phyloP scores from a whole-genome alignment of 2,113 vertebrate genomes.

The Dasyprocta punctata region DNA sequence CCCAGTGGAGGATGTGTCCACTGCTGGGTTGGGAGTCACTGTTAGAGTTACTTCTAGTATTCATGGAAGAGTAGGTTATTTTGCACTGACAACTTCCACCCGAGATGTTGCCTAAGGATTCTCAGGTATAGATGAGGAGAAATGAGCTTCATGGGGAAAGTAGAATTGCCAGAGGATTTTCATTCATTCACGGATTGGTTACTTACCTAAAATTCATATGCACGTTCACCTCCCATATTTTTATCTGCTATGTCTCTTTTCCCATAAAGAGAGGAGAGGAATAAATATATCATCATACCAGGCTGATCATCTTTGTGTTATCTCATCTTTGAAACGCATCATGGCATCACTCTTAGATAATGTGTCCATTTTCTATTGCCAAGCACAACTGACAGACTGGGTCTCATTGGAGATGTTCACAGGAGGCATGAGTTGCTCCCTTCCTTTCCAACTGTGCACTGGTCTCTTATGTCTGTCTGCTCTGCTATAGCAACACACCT shows the following conservation, averaged over 20 bases:
- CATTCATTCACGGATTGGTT: not conserved
- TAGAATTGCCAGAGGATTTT: not conserved
- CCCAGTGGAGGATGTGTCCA: rapidly evolving
- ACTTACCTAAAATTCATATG: not conserved
- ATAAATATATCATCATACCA: not conserved
- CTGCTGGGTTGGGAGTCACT: not conserved
- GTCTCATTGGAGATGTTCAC: not conserved
- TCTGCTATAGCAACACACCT: not conserved
- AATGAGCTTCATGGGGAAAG: not conserved
- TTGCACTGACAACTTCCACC: not conserved
- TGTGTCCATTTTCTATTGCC: not conserved
- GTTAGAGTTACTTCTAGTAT: not conserved
- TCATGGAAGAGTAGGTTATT: not conserved
- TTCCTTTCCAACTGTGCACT: not conserved
- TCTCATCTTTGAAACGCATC: not conserved
- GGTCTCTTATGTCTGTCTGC: not conserved
- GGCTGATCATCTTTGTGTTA: not conserved
- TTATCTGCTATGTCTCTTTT: not conserved
- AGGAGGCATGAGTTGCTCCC: rapidly evolving
- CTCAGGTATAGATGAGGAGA: not conserved
- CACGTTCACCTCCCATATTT: not conserved
- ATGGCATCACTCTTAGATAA: not conserved
- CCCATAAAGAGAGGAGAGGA: not conserved
- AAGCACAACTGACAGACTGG: not conserved
- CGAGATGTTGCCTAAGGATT: not conserved